A percentile compares a stretch with the other conserved stretches of the same genome.
These are phyloP conservation scores for Zhuqinia jingwanae DNA, from an alignment of 2,888 invertebrate species.

Conservation along the genomic window DNA sequence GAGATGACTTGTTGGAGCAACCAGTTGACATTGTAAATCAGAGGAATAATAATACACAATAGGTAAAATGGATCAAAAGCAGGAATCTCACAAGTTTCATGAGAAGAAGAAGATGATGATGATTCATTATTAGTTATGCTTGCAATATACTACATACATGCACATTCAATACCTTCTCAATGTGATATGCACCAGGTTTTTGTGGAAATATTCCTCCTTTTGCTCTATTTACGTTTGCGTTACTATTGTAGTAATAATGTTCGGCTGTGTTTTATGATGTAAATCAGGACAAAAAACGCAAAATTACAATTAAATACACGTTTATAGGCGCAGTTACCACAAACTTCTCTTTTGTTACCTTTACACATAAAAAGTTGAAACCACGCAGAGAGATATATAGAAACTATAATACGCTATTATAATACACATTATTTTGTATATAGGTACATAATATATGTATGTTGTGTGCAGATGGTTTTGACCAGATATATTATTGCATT, in stretches of 20 bases:
- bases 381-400: no score
- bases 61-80: conserved; percentile 43
- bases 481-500: no score
- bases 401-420: no score
- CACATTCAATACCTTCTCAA: no score
- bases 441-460: no score
- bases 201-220: neutral
- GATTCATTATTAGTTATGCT: conserved; percentile 21
- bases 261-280: conserved; percentile 6
- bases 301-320: conserved; percentile 26
- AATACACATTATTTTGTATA: no score
- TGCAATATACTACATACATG: neutral
- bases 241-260: neutral
- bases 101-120: conserved; percentile 24
- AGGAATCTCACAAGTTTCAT: conserved; percentile 18
- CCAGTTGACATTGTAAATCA: conserved; percentile 56
- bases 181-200: neutral
- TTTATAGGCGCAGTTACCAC: neutral
- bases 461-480: no score
- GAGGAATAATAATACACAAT: conserved; percentile 1
- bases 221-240: conserved; percentile 37
- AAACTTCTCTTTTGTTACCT: neutral
- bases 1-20: conserved; percentile 38
- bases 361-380: neutral
- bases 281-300: conserved; percentile 42